Base-by-base conservation (phyloP, 2,888 invertebrate species). In the Formica aserva region DNA sequence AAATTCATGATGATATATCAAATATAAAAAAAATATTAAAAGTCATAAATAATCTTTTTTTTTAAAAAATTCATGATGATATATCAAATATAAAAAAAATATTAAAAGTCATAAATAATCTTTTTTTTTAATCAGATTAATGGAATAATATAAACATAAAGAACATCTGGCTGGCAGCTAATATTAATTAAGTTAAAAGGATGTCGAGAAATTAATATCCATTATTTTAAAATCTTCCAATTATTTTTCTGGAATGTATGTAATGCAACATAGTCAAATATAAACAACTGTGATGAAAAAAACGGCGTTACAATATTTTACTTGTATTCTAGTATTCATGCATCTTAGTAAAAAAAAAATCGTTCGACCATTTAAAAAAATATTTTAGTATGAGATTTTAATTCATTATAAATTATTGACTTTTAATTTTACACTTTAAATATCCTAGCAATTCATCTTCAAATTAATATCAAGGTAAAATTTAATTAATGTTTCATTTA, bases 111-210 rank as follows among this genome's bases (percentile, higher is more conserved):
- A 35, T 13, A 38, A 4, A 35, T 71, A 71, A 71, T 72, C 6
- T 18, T 6, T 48, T 35, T 63, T 48, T 26, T 76, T 32, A 65
- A 52, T 76, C 65, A 26, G 18, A 35, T 65, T 76, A 76, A 76
- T 65, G 35, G 26, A 38, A 65, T 38, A 6, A 3, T 52, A 48
- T 63, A 45, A 9, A 18, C 4, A 38, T 15, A 13, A 65, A 18
- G 3, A 5, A 45, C 2, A 75, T 45, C 13, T 4, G 15, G 4
- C 45, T 41, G n/a, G 13, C n/a, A 45, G 9, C 5, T 9, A 45
- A 1, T 29, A 8, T 45, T 41, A 32, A 41, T 41, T 72, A 62
- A 62, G 15, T 15, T 15, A 4, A 32, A 5, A 22, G 45, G 9
- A 62, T 29, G n/a, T 35, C 18, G 52, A 35, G 0, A 35, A 35